Percentiles rank a stretch among this genome's conserved stretches.
Conservation (phyloP, 2,888 invertebrate genomes). For the Magallana nippona region DNA sequence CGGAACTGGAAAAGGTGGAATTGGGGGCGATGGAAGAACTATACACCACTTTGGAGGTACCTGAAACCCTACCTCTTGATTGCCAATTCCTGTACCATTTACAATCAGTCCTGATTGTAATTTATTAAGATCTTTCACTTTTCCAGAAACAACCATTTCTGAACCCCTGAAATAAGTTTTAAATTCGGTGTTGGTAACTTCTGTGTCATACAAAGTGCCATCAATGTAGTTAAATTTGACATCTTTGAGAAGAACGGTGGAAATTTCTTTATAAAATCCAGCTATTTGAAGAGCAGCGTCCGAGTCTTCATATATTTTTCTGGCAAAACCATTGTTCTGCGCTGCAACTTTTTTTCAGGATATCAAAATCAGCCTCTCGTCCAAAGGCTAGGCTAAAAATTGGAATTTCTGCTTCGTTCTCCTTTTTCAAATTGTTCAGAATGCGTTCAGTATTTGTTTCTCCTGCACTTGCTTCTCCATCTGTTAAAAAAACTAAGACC, state of each 20-base stretch:
- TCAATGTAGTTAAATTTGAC: conserved; percentile 84
- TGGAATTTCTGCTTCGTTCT: conserved; percentile 62
- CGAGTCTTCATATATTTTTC: conserved; percentile 87
- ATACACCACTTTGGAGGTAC: conserved; percentile 2
- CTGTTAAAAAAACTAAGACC: conserved; percentile 80
- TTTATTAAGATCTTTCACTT: neutral
- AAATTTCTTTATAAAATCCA: conserved; percentile 84
- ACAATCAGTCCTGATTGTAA: neutral
- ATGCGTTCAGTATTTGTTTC: conserved; percentile 73
- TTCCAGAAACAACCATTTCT: conserved; percentile 61
- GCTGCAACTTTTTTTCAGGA: conserved; percentile 79
- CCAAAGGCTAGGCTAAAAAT: conserved; percentile 69
- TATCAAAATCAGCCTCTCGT: conserved; percentile 62
- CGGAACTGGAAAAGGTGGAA: neutral
- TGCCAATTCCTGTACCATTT: neutral
- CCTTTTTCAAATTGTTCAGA: conserved; percentile 57
- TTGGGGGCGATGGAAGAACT: neutral
- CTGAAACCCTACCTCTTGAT: neutral
- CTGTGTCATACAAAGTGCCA: conserved; percentile 62
- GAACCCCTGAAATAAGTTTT: conserved; percentile 67
- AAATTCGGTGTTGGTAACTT: conserved; percentile 58
- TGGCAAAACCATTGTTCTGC: conserved; percentile 85
- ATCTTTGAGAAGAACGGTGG: conserved; percentile 86
- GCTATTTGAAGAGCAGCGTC: conserved; percentile 86
- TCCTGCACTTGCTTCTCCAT: conserved; percentile 80